Base-by-base conservation (phyloP, 2,888 invertebrate genomes). In the Phaonia tiefii region DNA sequence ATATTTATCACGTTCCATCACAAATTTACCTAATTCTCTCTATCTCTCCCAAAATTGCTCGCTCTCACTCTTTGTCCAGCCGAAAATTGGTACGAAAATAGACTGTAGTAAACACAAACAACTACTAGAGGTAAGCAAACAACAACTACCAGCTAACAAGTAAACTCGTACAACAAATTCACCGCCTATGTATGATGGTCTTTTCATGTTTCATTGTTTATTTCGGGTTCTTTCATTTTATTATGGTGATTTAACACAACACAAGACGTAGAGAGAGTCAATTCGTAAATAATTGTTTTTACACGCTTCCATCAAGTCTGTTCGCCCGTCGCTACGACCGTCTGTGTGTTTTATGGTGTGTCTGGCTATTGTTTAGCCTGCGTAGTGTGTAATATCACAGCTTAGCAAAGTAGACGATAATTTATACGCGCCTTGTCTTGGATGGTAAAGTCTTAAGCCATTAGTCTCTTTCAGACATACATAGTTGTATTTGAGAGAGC, bases 201-300 rank as follows among this genome's bases (percentile, higher is more conserved):
- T 54, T 7, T 51, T 51, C 8, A 17, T 51, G 20, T 51, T 51
- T 17, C 20, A n/a, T 31, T 31, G 17, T 46, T 15, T 46, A 15
- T 46, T 4, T 15, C 17, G 46, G n/a, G 46, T 46, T 46, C n/a
- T 17, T 22, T 31, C n/a, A 49, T 49, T 54, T 54, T 54, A 8
- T n/a, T n/a, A 1, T 54, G 54, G 54, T 31, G 22, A 22, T 49
- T 49, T 15, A 49, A 49, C 54, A 8, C 31, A 31, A 31, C 31
- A 31, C n/a, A n/a, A n/a, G n/a, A n/a, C n/a, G n/a, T n/a, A n/a
- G n/a, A n/a, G n/a, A n/a, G n/a, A n/a, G n/a, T 5, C 31, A 31
- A 25, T 25, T 22, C 25, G 20, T 54, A 54, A 54, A 54, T 54
- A 54, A 54, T 54, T 54, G 54, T 54, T 54, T 54, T 54, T 54